Evolutionary conservation across 2,113 vertebrate species (phyloP).

Genomic region (Aspiorhynchus laticeps): DNA sequence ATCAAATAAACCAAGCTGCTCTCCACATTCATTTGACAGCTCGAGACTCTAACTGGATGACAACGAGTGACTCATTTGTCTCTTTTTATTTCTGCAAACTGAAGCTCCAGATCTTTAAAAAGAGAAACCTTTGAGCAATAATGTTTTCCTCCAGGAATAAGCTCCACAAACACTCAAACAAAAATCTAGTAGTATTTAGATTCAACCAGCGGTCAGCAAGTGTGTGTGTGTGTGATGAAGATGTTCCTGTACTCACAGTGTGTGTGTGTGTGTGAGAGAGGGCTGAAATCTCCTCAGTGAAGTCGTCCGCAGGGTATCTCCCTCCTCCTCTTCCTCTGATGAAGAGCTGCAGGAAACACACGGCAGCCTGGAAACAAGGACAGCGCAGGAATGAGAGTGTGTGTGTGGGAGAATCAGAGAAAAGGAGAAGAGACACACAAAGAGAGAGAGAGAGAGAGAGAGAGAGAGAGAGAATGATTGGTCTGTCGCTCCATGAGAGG

Average conservation of each 20-base stretch:
- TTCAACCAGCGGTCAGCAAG: background rate
- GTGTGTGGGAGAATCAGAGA: slow-evolving; percentile 29
- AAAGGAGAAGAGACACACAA: slow-evolving; percentile 11
- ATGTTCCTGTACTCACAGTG: slow-evolving; percentile 20
- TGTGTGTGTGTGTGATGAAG: background rate
- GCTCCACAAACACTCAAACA: too few relatives aligned
- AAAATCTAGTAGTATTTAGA: background rate
- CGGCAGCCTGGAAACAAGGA: slow-evolving; percentile 8
- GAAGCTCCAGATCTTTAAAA: background rate
- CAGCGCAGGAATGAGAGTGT: slow-evolving; percentile 16
- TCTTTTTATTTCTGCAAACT: background rate
- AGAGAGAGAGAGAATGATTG: slow-evolving; percentile 62
- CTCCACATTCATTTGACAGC: background rate
- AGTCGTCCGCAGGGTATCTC: slow-evolving; percentile 18
- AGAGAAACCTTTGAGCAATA: background rate
- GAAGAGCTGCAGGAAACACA: slow-evolving; percentile 53
- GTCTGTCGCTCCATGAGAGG: slow-evolving; percentile 64
- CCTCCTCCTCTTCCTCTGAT: slow-evolving; percentile 52
- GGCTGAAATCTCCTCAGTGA: background rate
- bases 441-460: slow-evolving; percentile 52
- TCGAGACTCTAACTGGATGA: background rate
- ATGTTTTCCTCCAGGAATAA: background rate
- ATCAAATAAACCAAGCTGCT: background rate
- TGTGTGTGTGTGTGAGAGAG: background rate
- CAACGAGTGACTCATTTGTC: background rate